phyloP scores from a whole-genome alignment of 2,113 vertebrate species.

The Notiomystis cincta region DNA sequence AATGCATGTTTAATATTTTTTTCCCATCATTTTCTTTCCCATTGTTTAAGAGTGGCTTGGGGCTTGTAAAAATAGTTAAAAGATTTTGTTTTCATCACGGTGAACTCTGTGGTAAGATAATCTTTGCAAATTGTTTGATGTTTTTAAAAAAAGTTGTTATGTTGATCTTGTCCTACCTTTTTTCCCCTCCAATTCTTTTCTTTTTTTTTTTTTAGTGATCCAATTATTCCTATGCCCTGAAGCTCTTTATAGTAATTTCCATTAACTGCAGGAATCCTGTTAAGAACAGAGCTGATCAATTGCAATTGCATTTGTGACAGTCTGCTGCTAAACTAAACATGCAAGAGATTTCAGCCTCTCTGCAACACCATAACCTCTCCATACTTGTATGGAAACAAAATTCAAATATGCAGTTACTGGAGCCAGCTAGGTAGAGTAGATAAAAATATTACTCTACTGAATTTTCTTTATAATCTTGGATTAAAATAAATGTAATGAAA shows the following conservation, averaged over 20 bases:
- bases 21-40: background rate
- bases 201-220: conserved; percentile 3
- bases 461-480: background rate
- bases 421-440: background rate
- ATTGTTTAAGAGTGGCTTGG: background rate
- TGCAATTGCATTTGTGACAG: conserved; percentile 66
- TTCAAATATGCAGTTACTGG: background rate
- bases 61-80: background rate
- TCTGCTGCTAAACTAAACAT: conserved; percentile 50
- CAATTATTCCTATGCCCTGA: conserved; percentile 60
- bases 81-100: background rate
- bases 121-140: background rate
- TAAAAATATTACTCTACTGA: background rate
- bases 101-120: background rate
- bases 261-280: conserved; percentile 69
- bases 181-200: background rate
- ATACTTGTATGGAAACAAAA: background rate
- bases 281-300: conserved; percentile 59
- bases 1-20: background rate
- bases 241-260: conserved; percentile 64
- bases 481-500: background rate
- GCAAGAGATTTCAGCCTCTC: conserved; percentile 32
- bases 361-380: background rate
- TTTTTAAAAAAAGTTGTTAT: background rate
- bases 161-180: background rate